Percentiles rank a stretch among this genome's conserved stretches.
These are phyloP conservation scores for Phoenicopterus ruber DNA, from an alignment of 2,113 vertebrate species.

Conservation along the genomic window DNA sequence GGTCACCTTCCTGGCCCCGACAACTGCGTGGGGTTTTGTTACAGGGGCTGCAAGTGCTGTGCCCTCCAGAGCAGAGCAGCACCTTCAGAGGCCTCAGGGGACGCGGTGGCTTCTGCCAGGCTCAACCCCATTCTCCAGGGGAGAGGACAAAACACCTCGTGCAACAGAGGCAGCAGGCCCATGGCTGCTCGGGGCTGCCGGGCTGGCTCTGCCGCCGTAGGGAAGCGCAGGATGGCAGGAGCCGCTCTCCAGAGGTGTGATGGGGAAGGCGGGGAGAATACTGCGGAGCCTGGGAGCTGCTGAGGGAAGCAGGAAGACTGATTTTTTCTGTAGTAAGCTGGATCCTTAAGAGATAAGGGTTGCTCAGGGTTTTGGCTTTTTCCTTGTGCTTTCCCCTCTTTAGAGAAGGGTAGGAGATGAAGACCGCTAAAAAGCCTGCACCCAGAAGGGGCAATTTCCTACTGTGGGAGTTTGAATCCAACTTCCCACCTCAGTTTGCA, in stretches of 20 bases:
- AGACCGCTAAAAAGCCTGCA: too few relatives aligned
- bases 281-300: background rate
- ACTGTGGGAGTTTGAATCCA: too few relatives aligned
- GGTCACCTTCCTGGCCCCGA: too few relatives aligned
- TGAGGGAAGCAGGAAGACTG: background rate
- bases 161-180: accelerated
- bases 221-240: background rate
- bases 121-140: background rate
- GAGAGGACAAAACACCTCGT: accelerated
- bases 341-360: background rate
- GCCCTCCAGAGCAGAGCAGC: accelerated
- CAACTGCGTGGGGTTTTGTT: accelerated
- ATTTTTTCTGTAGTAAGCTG: background rate
- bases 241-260: background rate
- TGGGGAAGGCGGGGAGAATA: background rate
- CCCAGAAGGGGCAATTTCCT: too few relatives aligned
- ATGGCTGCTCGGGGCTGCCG: accelerated
- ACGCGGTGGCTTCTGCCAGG: background rate
- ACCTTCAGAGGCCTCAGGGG: background rate
- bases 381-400: too few relatives aligned
- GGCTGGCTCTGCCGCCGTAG: accelerated
- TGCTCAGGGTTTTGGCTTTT: accelerated
- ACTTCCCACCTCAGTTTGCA: too few relatives aligned
- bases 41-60: accelerated
- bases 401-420: too few relatives aligned